Evolutionary conservation across 2,888 invertebrate genomes (phyloP).

Genomic region (Boloria selene): DNA sequence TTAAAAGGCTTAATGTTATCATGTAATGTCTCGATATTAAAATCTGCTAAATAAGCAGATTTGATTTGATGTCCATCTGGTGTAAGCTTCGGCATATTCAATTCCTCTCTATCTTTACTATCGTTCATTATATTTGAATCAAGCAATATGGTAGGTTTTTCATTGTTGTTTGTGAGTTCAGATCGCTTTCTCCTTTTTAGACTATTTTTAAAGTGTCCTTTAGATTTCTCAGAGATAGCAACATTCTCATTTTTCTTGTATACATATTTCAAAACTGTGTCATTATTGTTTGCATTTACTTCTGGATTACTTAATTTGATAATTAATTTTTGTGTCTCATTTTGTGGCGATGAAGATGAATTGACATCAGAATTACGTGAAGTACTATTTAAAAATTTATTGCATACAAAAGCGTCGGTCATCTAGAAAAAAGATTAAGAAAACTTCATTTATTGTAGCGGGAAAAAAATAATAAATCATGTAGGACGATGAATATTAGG

Average conservation of each 20-base stretch:
- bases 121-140: slow-evolving; percentile 56
- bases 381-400: slow-evolving; percentile 40
- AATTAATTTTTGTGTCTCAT: slow-evolving; percentile 1
- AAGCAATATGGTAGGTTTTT: not conserved
- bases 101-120: slow-evolving; percentile 45
- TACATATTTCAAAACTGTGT: slow-evolving; percentile 62
- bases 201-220: slow-evolving; percentile 61
- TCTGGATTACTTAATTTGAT: slow-evolving; percentile 28
- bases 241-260: slow-evolving; percentile 55
- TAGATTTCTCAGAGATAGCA: slow-evolving; percentile 47
- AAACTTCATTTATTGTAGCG: not conserved
- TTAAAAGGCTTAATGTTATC: slow-evolving; percentile 38
- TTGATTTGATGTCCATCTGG: slow-evolving; percentile 48
- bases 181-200: slow-evolving; percentile 59
- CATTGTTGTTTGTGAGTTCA: slow-evolving; percentile 7
- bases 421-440: slow-evolving; percentile 52
- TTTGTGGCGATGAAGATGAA: not conserved
- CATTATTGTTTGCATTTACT: slow-evolving; percentile 43
- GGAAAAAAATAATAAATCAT: not conserved
- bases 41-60: slow-evolving; percentile 61
- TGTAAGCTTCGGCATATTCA: slow-evolving; percentile 31
- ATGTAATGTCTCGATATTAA: slow-evolving; percentile 66
- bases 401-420: slow-evolving; percentile 55
- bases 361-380: slow-evolving; percentile 19
- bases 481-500: not conserved